Conservation (phyloP, 2,888 invertebrate species). For the Geophilus truncorum region DNA sequence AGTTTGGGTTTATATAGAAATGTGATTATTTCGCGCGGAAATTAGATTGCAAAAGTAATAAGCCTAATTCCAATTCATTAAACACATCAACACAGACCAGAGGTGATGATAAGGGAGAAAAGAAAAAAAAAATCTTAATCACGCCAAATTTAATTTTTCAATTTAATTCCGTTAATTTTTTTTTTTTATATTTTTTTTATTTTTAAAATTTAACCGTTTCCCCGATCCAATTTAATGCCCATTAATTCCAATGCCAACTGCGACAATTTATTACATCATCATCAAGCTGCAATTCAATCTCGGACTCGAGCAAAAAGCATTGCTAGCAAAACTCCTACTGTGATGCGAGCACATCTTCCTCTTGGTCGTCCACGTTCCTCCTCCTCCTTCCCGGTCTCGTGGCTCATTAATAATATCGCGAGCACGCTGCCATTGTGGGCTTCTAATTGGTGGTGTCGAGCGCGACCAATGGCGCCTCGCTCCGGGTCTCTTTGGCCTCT, state of each 20-base stretch:
- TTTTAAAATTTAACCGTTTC: neutral
- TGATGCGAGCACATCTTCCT: conserved; percentile 9
- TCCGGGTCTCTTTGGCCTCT: neutral
- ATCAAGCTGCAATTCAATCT: conserved; percentile 4
- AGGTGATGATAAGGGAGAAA: neutral
- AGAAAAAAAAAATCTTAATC: neutral
- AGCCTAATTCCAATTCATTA: conserved; percentile 20
- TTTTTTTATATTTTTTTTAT: neutral
- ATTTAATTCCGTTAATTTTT: neutral
- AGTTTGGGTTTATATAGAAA: conserved; percentile 12
- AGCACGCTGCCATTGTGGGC: conserved; percentile 8
- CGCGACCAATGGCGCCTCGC: neutral
- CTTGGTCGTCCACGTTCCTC: neutral
- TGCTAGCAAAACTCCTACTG: neutral
- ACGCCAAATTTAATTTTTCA: conserved; percentile 11
- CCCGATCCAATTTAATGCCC: neutral
- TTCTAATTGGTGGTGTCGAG: conserved; percentile 16
- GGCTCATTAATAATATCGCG: conserved; percentile 14
- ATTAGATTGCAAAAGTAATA: conserved; percentile 15
- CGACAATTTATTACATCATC: conserved; percentile 1
- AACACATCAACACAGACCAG: conserved; percentile 16
- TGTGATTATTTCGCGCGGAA: conserved; percentile 16
- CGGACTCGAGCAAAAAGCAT: neutral
- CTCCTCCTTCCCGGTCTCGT: neutral
- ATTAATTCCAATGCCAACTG: neutral